Evolutionary conservation across 2,888 invertebrate species (phyloP).

Genomic region (Bellardia pandia): DNA sequence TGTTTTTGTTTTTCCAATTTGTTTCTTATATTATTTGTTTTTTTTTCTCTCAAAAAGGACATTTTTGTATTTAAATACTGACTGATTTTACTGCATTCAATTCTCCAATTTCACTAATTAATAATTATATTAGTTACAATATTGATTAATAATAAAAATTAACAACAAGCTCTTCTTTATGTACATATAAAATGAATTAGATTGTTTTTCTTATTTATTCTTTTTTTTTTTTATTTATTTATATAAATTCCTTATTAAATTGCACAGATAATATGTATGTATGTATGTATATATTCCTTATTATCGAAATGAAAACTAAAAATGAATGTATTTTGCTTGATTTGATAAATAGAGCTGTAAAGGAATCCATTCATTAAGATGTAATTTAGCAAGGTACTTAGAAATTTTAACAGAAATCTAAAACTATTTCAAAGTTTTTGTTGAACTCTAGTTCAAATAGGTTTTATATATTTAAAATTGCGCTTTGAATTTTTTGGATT

Average conservation of each 20-base stretch:
- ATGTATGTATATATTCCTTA: conserved; percentile 39
- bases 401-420: too few species aligned
- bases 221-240: conserved; percentile 15
- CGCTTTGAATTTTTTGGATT: too few species aligned
- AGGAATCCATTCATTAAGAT: conserved; percentile 12
- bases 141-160: conserved; percentile 65
- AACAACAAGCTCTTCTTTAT: conserved; percentile 66
- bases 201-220: conserved; percentile 24
- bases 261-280: conserved; percentile 53
- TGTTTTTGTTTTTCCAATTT: conserved; percentile 17
- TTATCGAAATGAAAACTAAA: background rate
- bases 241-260: conserved; percentile 71
- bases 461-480: too few species aligned
- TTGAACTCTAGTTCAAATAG: too few species aligned
- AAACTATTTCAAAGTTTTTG: too few species aligned
- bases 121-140: conserved; percentile 45
- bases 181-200: conserved; percentile 52
- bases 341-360: conserved; percentile 29
- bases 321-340: background rate
- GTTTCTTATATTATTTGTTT: conserved; percentile 28
- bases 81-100: conserved; percentile 53
- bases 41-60: conserved; percentile 45
- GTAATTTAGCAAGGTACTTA: background rate
- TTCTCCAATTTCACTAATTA: conserved; percentile 56
- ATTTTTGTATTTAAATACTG: conserved; percentile 44